Evolutionary conservation across 2,797 vertebrate genomes (phyloP).

Genomic region (Myripristis murdjan): DNA sequence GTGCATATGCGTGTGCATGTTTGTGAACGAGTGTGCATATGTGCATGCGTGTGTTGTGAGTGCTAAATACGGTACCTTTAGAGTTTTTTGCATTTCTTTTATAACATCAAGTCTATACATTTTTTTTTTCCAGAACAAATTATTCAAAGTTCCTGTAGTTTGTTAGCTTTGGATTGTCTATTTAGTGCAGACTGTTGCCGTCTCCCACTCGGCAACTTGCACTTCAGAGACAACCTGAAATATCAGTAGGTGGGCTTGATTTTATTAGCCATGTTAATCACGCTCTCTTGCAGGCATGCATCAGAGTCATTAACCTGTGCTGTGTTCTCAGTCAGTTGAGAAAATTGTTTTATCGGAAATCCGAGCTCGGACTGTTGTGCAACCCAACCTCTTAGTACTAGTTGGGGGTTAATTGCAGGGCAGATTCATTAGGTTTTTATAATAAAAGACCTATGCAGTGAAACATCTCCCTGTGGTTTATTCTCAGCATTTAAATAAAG

Average conservation of each 20-base stretch:
- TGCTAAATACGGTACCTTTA: background rate
- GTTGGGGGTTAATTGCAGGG: constrained; percentile 50
- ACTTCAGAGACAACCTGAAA: background rate
- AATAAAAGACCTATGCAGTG: constrained; percentile 23
- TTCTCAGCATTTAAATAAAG: constrained; percentile 20
- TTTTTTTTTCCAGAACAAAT: constrained; percentile 11
- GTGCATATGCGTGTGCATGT: background rate
- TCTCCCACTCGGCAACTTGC: constrained; percentile 1
- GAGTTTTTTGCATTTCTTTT: constrained; percentile 3
- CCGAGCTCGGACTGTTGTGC: constrained; percentile 1
- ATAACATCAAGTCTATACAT: background rate
- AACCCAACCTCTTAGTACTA: background rate
- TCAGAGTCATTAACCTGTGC: constrained; percentile 8
- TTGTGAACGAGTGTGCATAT: background rate
- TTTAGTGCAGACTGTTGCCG: background rate
- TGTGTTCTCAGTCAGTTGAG: constrained; percentile 23
- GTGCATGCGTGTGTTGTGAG: background rate
- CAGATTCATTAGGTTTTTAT: constrained; percentile 36
- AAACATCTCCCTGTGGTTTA: constrained; percentile 16
- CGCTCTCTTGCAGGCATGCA: constrained; percentile 5
- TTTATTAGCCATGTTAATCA: constrained; percentile 14
- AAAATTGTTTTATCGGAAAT: constrained; percentile 19
- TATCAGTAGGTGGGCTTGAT: background rate
- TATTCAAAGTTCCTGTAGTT: background rate
- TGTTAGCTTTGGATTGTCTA: background rate